Percentiles rank a stretch among this genome's conserved stretches.
Evolutionary conservation across 1,140 invertebrate genomes (phyloP).

Genomic region (Carposina sasakii): DNA sequence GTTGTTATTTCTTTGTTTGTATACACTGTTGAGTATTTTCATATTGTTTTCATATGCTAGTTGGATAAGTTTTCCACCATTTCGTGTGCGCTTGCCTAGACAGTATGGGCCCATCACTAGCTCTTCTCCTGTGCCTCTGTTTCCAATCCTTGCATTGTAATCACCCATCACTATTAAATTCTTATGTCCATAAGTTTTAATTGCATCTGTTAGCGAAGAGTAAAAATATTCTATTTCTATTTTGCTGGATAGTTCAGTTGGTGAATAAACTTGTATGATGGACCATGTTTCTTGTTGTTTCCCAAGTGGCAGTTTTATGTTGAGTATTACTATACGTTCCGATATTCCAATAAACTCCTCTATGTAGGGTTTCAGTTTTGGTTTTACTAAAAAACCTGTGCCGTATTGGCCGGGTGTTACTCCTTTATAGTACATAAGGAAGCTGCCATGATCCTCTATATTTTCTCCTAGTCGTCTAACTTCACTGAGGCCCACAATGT

Average conservation of each 20-base stretch:
- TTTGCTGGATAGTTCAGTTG: not conserved
- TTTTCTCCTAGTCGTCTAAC: constrained; percentile 3
- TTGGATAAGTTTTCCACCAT: not conserved
- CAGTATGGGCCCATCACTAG: too few relatives aligned
- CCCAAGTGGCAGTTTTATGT: not conserved
- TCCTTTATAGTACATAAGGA: constrained; percentile 6
- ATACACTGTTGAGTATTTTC: not conserved
- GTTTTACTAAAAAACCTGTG: constrained; percentile 2
- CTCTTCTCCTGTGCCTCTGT: not conserved
- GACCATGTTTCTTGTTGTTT: constrained; percentile 4
- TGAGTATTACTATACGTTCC: constrained; percentile 1
- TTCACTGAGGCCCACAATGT: constrained; percentile 5
- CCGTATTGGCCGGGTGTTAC: constrained; percentile 2
- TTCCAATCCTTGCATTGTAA: too few relatives aligned
- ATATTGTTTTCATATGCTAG: not conserved
- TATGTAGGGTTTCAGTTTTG: not conserved
- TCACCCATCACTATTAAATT: not conserved
- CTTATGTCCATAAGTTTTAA: not conserved
- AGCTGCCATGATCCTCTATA: constrained; percentile 2
- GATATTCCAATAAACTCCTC: not conserved
- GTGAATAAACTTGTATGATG: constrained; percentile 6
- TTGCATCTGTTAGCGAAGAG: not conserved
- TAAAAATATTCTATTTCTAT: not conserved
- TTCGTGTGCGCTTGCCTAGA: not conserved
- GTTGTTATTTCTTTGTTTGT: not conserved